Percentiles rank a stretch among this genome's conserved stretches.
These are phyloP conservation scores for Subacronicta megacephala DNA, from an alignment of 2,888 invertebrate genomes.

Conservation along the genomic window DNA sequence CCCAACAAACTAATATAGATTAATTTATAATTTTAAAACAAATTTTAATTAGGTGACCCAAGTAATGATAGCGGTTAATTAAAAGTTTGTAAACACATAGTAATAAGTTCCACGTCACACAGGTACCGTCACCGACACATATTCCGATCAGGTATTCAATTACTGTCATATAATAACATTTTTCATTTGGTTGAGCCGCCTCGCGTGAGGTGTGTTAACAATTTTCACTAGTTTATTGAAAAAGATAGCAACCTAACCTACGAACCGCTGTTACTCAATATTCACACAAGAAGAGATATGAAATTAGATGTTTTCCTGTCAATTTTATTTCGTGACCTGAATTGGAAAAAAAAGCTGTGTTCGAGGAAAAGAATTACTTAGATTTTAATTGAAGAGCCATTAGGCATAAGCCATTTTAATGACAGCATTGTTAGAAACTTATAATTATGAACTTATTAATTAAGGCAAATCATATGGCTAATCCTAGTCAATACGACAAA, in stretches of 20 bases:
- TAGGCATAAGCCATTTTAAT: no score
- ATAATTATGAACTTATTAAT: background rate
- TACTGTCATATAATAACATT: conserved; percentile 62
- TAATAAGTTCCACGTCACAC: conserved; percentile 15
- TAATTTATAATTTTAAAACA: conserved; percentile 11
- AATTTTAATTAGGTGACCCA: conserved; percentile 26
- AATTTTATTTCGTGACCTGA: background rate
- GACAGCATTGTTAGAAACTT: no score
- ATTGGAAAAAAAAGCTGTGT: no score
- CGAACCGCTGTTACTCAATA: conserved; percentile 27
- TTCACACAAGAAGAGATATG: background rate
- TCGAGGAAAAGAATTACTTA: no score
- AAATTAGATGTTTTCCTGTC: background rate
- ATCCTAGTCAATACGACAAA: conserved; percentile 23
- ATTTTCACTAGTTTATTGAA: conserved; percentile 53
- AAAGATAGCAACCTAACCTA: conserved; percentile 28
- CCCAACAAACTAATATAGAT: conserved; percentile 2
- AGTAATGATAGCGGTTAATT: conserved; percentile 25
- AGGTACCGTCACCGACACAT: conserved; percentile 5
- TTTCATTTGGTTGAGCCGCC: conserved; percentile 56
- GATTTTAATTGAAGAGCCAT: background rate
- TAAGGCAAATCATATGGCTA: background rate
- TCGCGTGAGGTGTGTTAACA: conserved; percentile 53
- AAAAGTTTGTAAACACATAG: conserved; percentile 28
- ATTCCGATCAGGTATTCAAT: conserved; percentile 71